Base-by-base conservation (phyloP, 1,140 invertebrate species). In the Pseudomyrmex cubaensis region DNA sequence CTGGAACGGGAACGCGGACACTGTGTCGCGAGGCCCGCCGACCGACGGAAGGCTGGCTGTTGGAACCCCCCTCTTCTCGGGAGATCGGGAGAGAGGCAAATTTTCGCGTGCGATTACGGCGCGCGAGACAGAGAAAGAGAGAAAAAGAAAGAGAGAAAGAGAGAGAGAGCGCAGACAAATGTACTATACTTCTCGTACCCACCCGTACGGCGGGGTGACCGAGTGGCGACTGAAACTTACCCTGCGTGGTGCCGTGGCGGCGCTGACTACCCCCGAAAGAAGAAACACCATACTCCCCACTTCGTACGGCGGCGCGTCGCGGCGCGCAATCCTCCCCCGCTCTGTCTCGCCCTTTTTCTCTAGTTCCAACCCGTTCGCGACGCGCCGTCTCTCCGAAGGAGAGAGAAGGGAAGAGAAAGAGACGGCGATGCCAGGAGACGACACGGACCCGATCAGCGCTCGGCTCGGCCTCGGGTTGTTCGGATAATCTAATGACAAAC, bases 171-270 rank as follows among this genome's bases (percentile, higher is more conserved):
- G 70, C 72, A 52, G 10, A 15, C 15, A 15, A 12, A 59, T 61
- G 12, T 35, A 35, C 35, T 35, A 35, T n/a, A 54, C 62, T 52
- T 48, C 22, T 44, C 78, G 73, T 78, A 89, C 35, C 82, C 89
- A 87, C 64, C 91, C 92, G 90, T 87, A 89, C 87, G 84, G 85
- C 80, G 90, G 90, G 89, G 89, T 92, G 88, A 92, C 92, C 91
- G 90, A 92, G 90, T 92, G 85, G 87, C 82, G 90, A 93, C 92
- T 93, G 92, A 88, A 54, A 89, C 87, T 89, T 80, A 88, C 90
- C 90, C 88, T 88, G 85, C 85, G 85, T 84, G 88, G 57, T 80
- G 22, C 50, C 74, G 76, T 80, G 76, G 91, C 87, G 91, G 91
- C 91, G 92, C 91, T 92, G 90, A 91, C 92, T 92, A 90, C 88